phyloP scores from a whole-genome alignment of 2,888 invertebrate species.

The Eugnorisma glareosa region DNA sequence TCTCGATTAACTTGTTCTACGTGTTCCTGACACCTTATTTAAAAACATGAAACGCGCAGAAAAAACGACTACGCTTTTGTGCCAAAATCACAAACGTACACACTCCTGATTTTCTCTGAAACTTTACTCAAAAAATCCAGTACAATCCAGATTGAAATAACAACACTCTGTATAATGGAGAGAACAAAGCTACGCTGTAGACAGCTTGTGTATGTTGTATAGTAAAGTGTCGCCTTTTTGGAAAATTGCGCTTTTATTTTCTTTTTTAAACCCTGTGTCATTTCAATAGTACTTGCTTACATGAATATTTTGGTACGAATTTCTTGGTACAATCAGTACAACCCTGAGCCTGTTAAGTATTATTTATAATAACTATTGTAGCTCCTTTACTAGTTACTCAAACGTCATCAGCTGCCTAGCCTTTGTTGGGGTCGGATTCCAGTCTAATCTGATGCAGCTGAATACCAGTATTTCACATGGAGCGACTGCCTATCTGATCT shows the following conservation, averaged over 20 bases:
- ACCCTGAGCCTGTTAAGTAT: background rate
- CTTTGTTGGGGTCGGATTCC: too few relatives aligned
- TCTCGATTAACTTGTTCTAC: background rate
- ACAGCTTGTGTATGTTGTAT: background rate
- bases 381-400: too few relatives aligned
- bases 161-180: background rate
- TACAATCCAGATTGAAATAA: slow-evolving; percentile 28
- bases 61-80: slow-evolving; percentile 13
- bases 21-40: slow-evolving; percentile 16
- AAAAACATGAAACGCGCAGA: slow-evolving; percentile 26
- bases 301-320: background rate
- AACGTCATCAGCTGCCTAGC: too few relatives aligned
- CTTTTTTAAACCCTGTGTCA: background rate
- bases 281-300: background rate
- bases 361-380: too few relatives aligned
- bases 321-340: background rate
- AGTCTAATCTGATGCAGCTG: too few relatives aligned
- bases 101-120: slow-evolving; percentile 24
- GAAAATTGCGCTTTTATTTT: slow-evolving; percentile 5
- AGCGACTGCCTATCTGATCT: too few relatives aligned
- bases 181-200: slow-evolving; percentile 17
- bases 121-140: background rate
- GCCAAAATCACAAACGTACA: slow-evolving; percentile 23
- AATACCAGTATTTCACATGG: too few relatives aligned
- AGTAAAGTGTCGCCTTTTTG: background rate